phyloP scores from a whole-genome alignment of 2,888 invertebrate species.

The Tipula unca region DNA sequence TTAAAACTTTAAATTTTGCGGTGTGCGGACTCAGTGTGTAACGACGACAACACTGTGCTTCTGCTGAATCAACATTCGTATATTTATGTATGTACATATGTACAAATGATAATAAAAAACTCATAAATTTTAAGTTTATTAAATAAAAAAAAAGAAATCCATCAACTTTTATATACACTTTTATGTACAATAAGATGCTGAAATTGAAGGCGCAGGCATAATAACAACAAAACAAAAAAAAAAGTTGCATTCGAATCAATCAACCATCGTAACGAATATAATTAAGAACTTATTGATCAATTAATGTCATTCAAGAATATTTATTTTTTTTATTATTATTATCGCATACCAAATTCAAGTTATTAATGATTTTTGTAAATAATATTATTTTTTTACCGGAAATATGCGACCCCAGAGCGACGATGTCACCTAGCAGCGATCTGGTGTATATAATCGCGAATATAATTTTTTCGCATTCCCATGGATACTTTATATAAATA shows the following conservation, averaged over 20 bases:
- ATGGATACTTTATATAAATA: background rate
- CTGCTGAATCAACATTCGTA: background rate
- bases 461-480: background rate
- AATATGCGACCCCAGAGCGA: background rate
- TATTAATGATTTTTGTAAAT: background rate
- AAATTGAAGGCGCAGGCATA: background rate
- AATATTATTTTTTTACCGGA: background rate
- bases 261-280: background rate
- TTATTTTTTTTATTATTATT: background rate
- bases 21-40: background rate
- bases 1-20: background rate
- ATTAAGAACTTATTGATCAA: slow-evolving; percentile 14
- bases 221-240: background rate
- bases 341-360: background rate
- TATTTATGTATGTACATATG: no score
- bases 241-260: background rate
- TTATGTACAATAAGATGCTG: background rate
- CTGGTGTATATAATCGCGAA: background rate
- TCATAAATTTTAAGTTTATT: background rate
- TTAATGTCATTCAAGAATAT: slow-evolving; percentile 14
- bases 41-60: background rate
- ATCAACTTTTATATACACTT: background rate
- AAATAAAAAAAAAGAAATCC: background rate
- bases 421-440: background rate
- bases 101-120: background rate